Conservation (phyloP, 1,140 invertebrate genomes). For the Macrosteles quadrilineatus region DNA sequence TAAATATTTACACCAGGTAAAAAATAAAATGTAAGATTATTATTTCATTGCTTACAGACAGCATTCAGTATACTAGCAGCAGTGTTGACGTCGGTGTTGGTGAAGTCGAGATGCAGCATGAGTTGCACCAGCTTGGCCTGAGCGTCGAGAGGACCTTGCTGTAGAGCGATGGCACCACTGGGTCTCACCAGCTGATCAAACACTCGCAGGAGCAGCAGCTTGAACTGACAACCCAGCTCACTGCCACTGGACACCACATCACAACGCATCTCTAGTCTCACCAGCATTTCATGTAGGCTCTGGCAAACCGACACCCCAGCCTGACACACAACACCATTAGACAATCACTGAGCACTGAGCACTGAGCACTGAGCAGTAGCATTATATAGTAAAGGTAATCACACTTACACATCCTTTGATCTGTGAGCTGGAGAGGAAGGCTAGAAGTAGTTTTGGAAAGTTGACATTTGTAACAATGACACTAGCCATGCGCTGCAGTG, state of each 20-base stretch:
- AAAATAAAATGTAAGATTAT: too few species aligned
- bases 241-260: constrained; percentile 61
- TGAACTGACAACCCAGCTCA: constrained; percentile 62
- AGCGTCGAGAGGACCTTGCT: constrained; percentile 78
- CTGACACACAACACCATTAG: constrained; percentile 49
- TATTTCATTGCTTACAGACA: constrained; percentile 64
- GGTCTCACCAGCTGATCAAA: constrained; percentile 70
- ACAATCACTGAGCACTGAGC: background rate
- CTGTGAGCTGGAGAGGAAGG: constrained; percentile 66
- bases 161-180: constrained; percentile 66
- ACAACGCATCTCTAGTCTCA: constrained; percentile 68
- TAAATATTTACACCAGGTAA: too few species aligned
- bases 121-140: constrained; percentile 73
- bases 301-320: constrained; percentile 77
- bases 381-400: too few species aligned
- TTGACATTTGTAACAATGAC: constrained; percentile 68
- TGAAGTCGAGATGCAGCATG: constrained; percentile 65
- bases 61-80: constrained; percentile 74
- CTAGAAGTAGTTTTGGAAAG: constrained; percentile 69
- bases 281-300: constrained; percentile 70
- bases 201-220: constrained; percentile 68
- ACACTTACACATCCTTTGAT: constrained; percentile 41
- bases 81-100: constrained; percentile 67
- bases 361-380: too few species aligned
- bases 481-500: constrained; percentile 56